Base-by-base conservation (phyloP, 92 coral and sea anemone genomes). In the Bergia puertoricense region DNA sequence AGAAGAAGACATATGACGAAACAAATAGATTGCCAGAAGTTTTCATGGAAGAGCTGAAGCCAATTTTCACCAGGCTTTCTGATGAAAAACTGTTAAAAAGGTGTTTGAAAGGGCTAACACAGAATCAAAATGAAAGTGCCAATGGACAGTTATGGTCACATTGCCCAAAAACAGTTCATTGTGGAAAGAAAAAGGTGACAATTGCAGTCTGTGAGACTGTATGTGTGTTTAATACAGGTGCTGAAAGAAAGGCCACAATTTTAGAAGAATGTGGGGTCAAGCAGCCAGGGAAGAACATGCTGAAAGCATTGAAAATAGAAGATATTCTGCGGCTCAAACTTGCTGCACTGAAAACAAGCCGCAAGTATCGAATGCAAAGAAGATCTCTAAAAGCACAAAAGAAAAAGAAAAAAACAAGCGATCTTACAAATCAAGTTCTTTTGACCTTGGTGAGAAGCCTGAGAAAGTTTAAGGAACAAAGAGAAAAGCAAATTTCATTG, bases 71-170 rank as follows among this genome's bases (percentile, higher is more conserved):
- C 8, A 88, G 91, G 59, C 88, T 91, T 45, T 74, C 93, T 2
- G 80, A 86, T 42, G 90, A 74, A 76, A 77, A 91, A 59, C 88
- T 91, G 77, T 80, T 86, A 38, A 82, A 41, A 74, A 77, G 91
- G 77, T 89, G 89, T 23, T 73, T 85, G 41, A 83, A 72, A 44
- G 94, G 94, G 10, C 73, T 92, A 48, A 89, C 94, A 0, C 94
- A 92, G 37, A 89, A 92, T 57, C 95, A 92, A 57, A 92, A 92
- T 54, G 91, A 90, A 80, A 89, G 91, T 1, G 87, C 85, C 2
- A 89, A 91, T 89, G 92, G 94, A 38, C 92, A 87, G 89, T 59
- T 92, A 45, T 90, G 93, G 95, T 73, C 79, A 38, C 75, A 74
- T 22, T 92, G 95, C 75, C 73, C 91, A 8, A 85, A 92, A 81